Conservation (phyloP, 23 tunicate species). For the Ciona savignyi region DNA sequence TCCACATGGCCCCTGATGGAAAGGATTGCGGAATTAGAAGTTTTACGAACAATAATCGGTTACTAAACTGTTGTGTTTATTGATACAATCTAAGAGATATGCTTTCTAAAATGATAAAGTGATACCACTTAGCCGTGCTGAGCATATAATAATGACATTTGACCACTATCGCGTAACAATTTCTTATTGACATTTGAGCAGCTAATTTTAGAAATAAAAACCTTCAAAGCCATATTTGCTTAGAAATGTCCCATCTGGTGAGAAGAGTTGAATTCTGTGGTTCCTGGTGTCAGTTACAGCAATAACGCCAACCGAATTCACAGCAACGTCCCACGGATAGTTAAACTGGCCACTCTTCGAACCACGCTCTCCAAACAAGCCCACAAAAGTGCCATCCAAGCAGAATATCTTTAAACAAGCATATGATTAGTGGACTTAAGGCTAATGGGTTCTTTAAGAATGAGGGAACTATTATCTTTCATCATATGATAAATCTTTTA, state of each 20-base stretch:
- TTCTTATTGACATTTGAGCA: neutral
- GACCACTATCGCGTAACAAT: too few relatives aligned
- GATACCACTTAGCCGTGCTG: neutral
- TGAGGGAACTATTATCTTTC: neutral
- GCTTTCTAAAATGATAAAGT: neutral
- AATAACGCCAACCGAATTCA: slow-evolving; percentile 44
- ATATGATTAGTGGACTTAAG: neutral
- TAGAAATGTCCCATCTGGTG: slow-evolving; percentile 58
- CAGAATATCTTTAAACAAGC: slow-evolving; percentile 32
- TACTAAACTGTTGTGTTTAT: neutral
- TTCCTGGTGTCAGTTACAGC: slow-evolving; percentile 96
- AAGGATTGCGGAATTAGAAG: too few relatives aligned
- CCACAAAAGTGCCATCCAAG: slow-evolving; percentile 70
- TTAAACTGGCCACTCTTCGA: slow-evolving; percentile 88
- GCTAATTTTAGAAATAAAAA: neutral
- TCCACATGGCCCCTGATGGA: slow-evolving; percentile 51
- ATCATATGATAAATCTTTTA: too few relatives aligned
- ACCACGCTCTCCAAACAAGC: slow-evolving; percentile 76
- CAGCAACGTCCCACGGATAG: slow-evolving; percentile 98
- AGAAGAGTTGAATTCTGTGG: slow-evolving; percentile 79
- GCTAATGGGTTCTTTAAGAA: neutral
- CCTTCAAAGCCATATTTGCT: slow-evolving; percentile 92
- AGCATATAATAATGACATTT: too few relatives aligned
- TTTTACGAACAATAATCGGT: too few relatives aligned
- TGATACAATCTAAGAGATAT: neutral